Evolutionary conservation across 2,113 vertebrate species (phyloP), one percentile per base, ranked within the genome.

Genomic region (Pteruthius melanotis): DNA sequence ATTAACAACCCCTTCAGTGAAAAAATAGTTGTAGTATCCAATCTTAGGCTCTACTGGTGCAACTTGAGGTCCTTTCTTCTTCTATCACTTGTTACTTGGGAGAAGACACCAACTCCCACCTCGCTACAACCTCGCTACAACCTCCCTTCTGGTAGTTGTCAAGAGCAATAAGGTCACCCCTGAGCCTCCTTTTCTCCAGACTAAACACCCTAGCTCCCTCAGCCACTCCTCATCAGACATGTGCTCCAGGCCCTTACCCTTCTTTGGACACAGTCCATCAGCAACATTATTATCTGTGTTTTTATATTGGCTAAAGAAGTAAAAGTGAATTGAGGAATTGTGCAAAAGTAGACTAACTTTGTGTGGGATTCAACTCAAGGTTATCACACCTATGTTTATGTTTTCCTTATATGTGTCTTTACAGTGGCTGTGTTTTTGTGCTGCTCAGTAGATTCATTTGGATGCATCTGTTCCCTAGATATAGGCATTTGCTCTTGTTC

Each of bases 61-160:
- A 49, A 13, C 31, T 16, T 50, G 31, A 33, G 7, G 18, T 31
- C 11, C 13, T 87, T 69, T 54, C 33, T 68, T 50, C 35, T 63
- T 39, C 30, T 47, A 7, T 56, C n/a, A 6, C 20, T 22, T 2
- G 0, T 40, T 71, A 18, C 17, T 6, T 10, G 7, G 14, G n/a
- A 57, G 35, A 21, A 24, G 42, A 40, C 30, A 6, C 13, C 5
- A 4, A 49, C 3, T 3, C 33, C 31, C 35, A 24, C 21, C 49
- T 40, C 0, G 0, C 42, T 14, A 7, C 7, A 31, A 24, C 21
- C 49, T 40, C 0, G 0, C 42, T 14, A 7, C 7, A 31, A 2
- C 7, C 2, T 31, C 42, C 11, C 18, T 72, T 18, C 17, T 2
- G 7, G 35, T 6, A 31, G 26, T 1, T 42, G 9, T 15, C 26